Conservation (phyloP, 2,888 invertebrate genomes). For the Pseudeuparius sepicola region DNA sequence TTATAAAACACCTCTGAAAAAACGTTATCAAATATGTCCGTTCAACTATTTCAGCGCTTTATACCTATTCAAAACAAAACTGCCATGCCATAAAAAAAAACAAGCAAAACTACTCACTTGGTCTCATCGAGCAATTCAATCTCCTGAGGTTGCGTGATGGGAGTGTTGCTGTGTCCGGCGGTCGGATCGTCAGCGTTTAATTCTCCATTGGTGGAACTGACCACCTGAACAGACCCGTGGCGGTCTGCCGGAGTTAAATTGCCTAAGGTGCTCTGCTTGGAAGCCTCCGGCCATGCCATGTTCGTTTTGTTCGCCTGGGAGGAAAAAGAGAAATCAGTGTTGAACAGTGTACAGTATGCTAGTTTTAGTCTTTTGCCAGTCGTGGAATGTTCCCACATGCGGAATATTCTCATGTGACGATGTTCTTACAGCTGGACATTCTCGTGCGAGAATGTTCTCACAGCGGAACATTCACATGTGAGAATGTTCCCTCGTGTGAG, state of each 20-base stretch:
- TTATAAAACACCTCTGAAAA: no score
- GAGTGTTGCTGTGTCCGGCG: slow-evolving; percentile 94
- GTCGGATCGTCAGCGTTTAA: slow-evolving; percentile 91
- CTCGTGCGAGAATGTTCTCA: no score
- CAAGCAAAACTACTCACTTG: slow-evolving; percentile 92
- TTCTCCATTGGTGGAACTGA: slow-evolving; percentile 95
- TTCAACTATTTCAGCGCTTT: no score
- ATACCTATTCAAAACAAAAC: neutral
- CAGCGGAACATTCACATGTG: no score
- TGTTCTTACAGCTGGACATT: no score
- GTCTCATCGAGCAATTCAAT: slow-evolving; percentile 95
- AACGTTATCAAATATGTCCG: no score
- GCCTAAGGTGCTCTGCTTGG: slow-evolving; percentile 71
- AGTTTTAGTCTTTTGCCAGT: no score
- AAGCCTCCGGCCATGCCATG: slow-evolving; percentile 79
- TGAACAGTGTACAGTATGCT: slow-evolving; percentile 7
- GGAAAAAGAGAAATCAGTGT: no score
- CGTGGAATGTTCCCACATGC: no score
- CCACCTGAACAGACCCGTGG: slow-evolving; percentile 97
- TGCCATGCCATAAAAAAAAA: slow-evolving; percentile 11
- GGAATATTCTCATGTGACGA: no score
- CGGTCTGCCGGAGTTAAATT: slow-evolving; percentile 90
- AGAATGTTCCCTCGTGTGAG: no score
- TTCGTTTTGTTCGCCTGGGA: slow-evolving; percentile 52
- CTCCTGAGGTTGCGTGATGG: slow-evolving; percentile 86